Conservation (phyloP, 1,140 invertebrate genomes). For the Anastrepha obliqua region DNA sequence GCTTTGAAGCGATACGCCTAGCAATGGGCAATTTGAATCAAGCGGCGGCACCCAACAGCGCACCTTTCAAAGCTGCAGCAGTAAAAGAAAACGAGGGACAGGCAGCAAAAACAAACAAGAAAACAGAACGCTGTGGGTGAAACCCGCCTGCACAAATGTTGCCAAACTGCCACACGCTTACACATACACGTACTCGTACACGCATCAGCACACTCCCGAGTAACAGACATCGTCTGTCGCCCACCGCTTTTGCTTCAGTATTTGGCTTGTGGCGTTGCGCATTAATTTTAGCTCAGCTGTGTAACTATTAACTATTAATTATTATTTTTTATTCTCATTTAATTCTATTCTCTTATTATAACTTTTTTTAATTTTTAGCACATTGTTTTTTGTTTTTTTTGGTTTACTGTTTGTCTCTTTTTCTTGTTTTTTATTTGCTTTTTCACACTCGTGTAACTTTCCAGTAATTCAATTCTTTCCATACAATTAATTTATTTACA, state of each 20-base stretch:
- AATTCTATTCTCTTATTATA: background rate
- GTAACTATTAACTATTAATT: background rate
- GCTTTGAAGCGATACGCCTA: background rate
- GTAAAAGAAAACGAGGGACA: too few species aligned
- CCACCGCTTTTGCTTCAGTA: background rate
- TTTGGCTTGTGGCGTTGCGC: slow-evolving; percentile 32
- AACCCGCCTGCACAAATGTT: slow-evolving; percentile 24
- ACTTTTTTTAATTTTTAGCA: background rate
- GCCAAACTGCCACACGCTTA: background rate
- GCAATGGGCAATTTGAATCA: slow-evolving; percentile 9
- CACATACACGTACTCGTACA: background rate
- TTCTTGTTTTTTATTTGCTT: background rate
- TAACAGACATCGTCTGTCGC: slow-evolving; percentile 7
- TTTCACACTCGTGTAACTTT: background rate
- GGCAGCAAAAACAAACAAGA: background rate
- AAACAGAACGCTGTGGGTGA: background rate
- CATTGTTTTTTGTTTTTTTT: background rate
- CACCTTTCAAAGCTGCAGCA: slow-evolving; percentile 11
- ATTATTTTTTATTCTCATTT: background rate
- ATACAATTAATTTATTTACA: background rate
- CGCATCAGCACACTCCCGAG: background rate
- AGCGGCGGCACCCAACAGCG: background rate
- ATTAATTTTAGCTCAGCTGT: slow-evolving; percentile 37
- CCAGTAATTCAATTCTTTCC: background rate
- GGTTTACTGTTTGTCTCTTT: background rate